Evolutionary conservation across 2,113 vertebrate species (phyloP).

Genomic region (Eulemur macaco): DNA sequence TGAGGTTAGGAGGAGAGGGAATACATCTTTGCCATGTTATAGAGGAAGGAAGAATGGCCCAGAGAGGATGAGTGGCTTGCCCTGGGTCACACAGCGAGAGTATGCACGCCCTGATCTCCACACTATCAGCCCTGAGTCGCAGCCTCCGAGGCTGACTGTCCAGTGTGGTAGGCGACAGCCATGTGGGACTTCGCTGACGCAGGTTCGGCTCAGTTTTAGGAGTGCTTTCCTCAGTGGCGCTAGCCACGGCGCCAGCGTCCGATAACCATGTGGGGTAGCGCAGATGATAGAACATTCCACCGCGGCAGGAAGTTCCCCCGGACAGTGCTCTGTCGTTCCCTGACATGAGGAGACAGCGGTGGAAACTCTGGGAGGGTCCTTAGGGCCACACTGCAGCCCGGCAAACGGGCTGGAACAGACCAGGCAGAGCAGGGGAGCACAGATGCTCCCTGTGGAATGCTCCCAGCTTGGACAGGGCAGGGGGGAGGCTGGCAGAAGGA

Average conservation of each 20-base stretch:
- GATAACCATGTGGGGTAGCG: accelerated
- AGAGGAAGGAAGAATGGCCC: background rate
- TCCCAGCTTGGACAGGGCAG: no score
- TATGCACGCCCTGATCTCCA: background rate
- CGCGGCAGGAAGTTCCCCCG: background rate
- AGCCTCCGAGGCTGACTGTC: background rate
- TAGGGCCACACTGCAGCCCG: accelerated
- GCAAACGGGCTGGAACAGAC: background rate
- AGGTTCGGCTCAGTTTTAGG: background rate
- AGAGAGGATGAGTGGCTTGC: background rate
- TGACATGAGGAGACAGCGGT: background rate
- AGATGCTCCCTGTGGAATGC: background rate
- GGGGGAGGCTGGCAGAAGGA: no score
- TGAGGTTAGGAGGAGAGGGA: background rate
- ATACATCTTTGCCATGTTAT: background rate
- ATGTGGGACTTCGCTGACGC: background rate
- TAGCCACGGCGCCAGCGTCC: background rate
- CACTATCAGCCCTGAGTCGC: accelerated
- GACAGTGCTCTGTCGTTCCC: background rate
- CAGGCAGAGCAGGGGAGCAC: background rate
- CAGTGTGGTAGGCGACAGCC: no score
- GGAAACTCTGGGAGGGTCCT: background rate
- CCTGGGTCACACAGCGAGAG: background rate
- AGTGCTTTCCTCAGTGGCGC: background rate
- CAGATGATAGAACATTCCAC: background rate